Base-by-base conservation (phyloP, 2,113 vertebrate genomes). In the Smithornis capensis region DNA sequence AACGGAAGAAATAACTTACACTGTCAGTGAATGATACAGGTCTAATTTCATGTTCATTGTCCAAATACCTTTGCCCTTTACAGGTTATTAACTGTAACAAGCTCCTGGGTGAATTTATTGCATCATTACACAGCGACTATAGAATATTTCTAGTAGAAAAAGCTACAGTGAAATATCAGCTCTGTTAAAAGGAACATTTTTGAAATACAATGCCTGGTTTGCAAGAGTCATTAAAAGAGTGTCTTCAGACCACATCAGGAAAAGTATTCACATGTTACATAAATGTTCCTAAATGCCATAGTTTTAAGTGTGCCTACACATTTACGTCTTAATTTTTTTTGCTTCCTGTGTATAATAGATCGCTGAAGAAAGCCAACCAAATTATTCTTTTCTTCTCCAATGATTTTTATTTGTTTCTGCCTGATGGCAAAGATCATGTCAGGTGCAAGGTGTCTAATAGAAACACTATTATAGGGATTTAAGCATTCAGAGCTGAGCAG, bases 11-110 rank as follows among this genome's bases (percentile, higher is more conserved):
- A 94, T 90, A 85, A 73, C n/a, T 92, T 83, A 47, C 31, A n/a
- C 3, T 35, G 53, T 74, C 84, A 49, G 71, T 60, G 91, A 95
- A 64, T 91, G 44, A 94, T 94, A 87, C 59, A 85, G 70, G 33
- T 81, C 47, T 89, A 97, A 94, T 93, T 96, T 94, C 89, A 87
- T 65, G 73, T 83, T 89, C 70, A 73, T 86, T 96, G 68, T 91
- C 93, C 60, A 96, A 95, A 96, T 92, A 95, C 49, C 64, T 96
- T 95, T 95, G 70, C 94, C 68, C 77, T 96, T 97, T 93, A 78
- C 53, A 90, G 94, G 31, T 92, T 96, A 96, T 96, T 96, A 95
- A 94, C 73, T 92, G 65, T 89, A 96, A 95, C 44, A 92, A 94
- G 57, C 15, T 92, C 83, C 55, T 53, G 57, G 55, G 75, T 95